phyloP scores from a whole-genome alignment of 2,888 invertebrate species.

The Sinhomidia bicolor region DNA sequence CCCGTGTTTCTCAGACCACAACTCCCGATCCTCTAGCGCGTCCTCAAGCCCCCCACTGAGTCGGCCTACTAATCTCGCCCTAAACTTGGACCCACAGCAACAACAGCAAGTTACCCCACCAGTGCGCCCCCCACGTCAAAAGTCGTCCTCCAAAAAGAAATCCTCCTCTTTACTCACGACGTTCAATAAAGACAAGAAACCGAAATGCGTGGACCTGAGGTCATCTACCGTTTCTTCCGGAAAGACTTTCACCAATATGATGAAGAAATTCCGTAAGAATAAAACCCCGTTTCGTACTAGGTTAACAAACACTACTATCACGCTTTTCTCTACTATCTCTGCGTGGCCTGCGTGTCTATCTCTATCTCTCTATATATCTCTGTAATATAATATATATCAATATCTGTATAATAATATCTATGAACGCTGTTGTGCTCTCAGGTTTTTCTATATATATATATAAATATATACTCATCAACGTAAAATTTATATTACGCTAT shows the following conservation, averaged over 20 bases:
- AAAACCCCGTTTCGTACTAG: not conserved
- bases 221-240: slow-evolving; percentile 56
- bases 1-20: slow-evolving; percentile 56
- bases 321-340: not conserved
- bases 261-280: slow-evolving; percentile 80
- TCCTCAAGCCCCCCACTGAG: slow-evolving; percentile 67
- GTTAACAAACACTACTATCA: not conserved
- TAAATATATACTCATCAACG: not conserved
- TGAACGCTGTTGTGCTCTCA: slow-evolving; percentile 42
- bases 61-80: slow-evolving; percentile 71
- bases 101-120: slow-evolving; percentile 46
- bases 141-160: slow-evolving; percentile 69
- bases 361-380: slow-evolving; percentile 51
- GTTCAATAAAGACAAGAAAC: slow-evolving; percentile 60
- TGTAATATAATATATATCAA: not conserved
- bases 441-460: not conserved
- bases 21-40: slow-evolving; percentile 56
- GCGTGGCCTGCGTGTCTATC: slow-evolving; percentile 53
- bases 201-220: slow-evolving; percentile 83
- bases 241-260: slow-evolving; percentile 75
- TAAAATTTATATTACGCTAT: not conserved
- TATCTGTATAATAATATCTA: slow-evolving; percentile 8
- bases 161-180: slow-evolving; percentile 42
- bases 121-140: slow-evolving; percentile 70
- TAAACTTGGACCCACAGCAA: slow-evolving; percentile 48